A percentile compares a stretch with the other conserved stretches of the same genome.
Conservation (phyloP, 2,113 vertebrate genomes). For the Gadus chalcogrammus region DNA sequence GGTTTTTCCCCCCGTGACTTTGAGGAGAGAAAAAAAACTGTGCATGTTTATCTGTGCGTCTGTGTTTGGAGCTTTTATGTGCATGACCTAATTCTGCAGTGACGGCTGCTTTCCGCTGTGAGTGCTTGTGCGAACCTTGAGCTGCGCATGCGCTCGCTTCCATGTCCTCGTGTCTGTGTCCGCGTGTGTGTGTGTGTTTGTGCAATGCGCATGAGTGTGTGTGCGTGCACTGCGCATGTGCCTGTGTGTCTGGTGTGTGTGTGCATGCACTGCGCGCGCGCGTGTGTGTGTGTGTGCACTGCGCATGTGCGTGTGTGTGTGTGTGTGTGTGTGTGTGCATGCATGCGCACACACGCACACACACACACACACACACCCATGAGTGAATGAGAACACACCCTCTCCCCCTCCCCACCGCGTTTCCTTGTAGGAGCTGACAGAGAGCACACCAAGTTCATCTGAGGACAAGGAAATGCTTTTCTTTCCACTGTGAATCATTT, state of each 20-base stretch:
- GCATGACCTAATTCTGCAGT: slow-evolving; percentile 62
- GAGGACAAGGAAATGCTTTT: slow-evolving; percentile 82
- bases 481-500: slow-evolving; percentile 83
- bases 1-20: slow-evolving; percentile 41
- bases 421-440: slow-evolving; percentile 69
- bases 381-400: not conserved
- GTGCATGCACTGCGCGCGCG: slow-evolving; percentile 15
- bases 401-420: slow-evolving; percentile 46
- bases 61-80: slow-evolving; percentile 52
- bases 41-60: slow-evolving; percentile 39
- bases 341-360: slow-evolving; percentile 2
- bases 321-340: slow-evolving; percentile 10
- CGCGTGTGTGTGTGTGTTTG: slow-evolving; percentile 12
- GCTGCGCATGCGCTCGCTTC: slow-evolving; percentile 10
- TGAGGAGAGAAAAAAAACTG: slow-evolving; percentile 27
- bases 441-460: slow-evolving; percentile 81
- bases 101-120: slow-evolving; percentile 37
- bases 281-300: slow-evolving; percentile 3
- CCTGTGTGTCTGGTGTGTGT: not conserved
- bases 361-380: not conserved
- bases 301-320: not conserved
- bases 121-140: slow-evolving; percentile 14
- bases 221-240: slow-evolving; percentile 2
- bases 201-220: slow-evolving; percentile 20
- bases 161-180: not conserved